Evolutionary conservation across 2,113 vertebrate species (phyloP).

Genomic region (Ophthalmolycus amberensis): DNA sequence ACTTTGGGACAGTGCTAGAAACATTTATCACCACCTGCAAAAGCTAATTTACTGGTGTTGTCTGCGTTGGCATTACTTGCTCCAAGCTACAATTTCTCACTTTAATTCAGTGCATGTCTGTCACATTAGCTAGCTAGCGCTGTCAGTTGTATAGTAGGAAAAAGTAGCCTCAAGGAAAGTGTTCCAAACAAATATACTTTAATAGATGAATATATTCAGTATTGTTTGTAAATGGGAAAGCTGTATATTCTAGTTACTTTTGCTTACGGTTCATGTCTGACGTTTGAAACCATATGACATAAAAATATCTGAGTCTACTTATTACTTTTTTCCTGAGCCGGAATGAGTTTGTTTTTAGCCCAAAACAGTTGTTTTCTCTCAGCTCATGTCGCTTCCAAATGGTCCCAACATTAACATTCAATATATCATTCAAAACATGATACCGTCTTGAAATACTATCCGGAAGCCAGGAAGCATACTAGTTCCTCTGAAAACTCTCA

Average conservation of each 20-base stretch:
- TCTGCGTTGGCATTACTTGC: not conserved
- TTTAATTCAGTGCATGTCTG: not conserved
- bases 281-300: not conserved
- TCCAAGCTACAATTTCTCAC: not conserved
- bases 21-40: not conserved
- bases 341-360: not conserved
- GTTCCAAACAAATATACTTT: not conserved
- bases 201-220: not conserved
- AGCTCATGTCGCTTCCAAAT: not conserved
- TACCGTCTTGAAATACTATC: not conserved
- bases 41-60: not conserved
- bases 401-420: not conserved
- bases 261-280: not conserved
- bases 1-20: not conserved
- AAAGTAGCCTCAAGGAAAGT: not conserved
- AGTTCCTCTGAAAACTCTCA: slow-evolving; percentile 22
- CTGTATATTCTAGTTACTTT: not conserved
- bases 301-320: not conserved
- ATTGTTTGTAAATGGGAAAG: not conserved
- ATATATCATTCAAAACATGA: slow-evolving; percentile 4
- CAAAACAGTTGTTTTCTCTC: slow-evolving; percentile 1
- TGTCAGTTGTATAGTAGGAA: not conserved
- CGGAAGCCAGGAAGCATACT: not conserved
- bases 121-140: not conserved
- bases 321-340: not conserved